Evolutionary conservation across 2,888 invertebrate genomes (phyloP).

Genomic region (Tridacna gigas): DNA sequence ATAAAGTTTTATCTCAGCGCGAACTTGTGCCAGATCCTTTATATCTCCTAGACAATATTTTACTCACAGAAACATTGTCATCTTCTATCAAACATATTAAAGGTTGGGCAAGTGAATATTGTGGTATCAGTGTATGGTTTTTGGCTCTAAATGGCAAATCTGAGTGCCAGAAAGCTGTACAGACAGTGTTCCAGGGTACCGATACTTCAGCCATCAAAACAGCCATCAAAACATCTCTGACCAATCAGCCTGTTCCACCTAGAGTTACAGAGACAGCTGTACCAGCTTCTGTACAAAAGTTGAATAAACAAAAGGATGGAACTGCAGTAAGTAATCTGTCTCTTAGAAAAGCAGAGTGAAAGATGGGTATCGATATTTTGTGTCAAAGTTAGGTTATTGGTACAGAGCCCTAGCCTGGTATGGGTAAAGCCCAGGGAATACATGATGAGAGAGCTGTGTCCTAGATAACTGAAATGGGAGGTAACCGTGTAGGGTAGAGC

Average conservation of each 20-base stretch:
- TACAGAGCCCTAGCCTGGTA: no score
- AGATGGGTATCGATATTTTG: no score
- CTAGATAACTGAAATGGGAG: no score
- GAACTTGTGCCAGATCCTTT: no score
- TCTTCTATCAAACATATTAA: not conserved
- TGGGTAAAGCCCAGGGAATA: no score
- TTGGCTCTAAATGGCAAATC: constrained; percentile 44
- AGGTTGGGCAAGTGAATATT: constrained; percentile 68
- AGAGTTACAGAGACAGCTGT: constrained; percentile 37
- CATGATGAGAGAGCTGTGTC: no score
- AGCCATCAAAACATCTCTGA: constrained; percentile 66
- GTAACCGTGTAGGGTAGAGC: no score
- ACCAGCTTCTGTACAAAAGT: constrained; percentile 31
- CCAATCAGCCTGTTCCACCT: constrained; percentile 68
- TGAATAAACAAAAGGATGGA: constrained; percentile 25
- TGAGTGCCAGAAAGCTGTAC: constrained; percentile 65
- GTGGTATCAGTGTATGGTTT: constrained; percentile 69
- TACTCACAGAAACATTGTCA: not conserved
- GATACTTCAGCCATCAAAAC: constrained; percentile 59
- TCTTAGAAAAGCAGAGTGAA: no score
- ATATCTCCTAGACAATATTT: not conserved
- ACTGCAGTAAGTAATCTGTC: constrained; percentile 14
- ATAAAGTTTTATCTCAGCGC: no score
- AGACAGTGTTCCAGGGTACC: constrained; percentile 59
- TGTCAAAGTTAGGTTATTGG: no score